Evolutionary conservation across 2,888 invertebrate species (phyloP).

Genomic region (Sepiola atlantica): DNA sequence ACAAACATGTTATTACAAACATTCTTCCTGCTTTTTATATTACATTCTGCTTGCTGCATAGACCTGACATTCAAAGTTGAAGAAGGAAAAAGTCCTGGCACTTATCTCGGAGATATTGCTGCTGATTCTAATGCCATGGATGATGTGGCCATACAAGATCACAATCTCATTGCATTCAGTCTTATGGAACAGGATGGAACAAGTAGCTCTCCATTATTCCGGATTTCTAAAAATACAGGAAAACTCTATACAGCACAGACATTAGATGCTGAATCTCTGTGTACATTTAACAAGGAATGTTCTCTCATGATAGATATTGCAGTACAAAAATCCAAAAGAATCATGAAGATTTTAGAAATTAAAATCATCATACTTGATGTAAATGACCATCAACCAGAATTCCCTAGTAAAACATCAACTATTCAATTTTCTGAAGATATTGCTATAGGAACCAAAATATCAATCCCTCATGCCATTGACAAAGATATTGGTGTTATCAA

Average conservation of each 20-base stretch:
- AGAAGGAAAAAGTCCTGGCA: background rate
- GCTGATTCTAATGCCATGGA: background rate
- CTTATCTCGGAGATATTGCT: background rate
- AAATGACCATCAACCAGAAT: background rate
- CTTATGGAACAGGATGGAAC: slow-evolving; percentile 2
- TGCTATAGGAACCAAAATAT: background rate
- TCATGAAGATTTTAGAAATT: background rate
- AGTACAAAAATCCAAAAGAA: slow-evolving; percentile 1
- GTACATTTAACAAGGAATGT: background rate
- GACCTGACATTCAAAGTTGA: background rate
- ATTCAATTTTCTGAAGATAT: slow-evolving; percentile 21
- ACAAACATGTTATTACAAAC: background rate
- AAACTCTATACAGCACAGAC: background rate
- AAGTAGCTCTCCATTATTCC: background rate
- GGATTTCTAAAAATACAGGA: background rate
- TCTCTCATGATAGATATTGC: slow-evolving; percentile 1
- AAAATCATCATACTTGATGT: background rate
- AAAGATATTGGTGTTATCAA: slow-evolving; percentile 11
- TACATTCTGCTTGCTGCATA: background rate
- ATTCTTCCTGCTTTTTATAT: background rate
- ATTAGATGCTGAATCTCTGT: background rate
- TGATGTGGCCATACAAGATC: slow-evolving; percentile 8
- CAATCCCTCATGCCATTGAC: background rate
- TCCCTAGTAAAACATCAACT: background rate
- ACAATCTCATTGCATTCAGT: background rate